Base-by-base conservation (phyloP, 2,888 invertebrate genomes). In the Cheilosia grossa region DNA sequence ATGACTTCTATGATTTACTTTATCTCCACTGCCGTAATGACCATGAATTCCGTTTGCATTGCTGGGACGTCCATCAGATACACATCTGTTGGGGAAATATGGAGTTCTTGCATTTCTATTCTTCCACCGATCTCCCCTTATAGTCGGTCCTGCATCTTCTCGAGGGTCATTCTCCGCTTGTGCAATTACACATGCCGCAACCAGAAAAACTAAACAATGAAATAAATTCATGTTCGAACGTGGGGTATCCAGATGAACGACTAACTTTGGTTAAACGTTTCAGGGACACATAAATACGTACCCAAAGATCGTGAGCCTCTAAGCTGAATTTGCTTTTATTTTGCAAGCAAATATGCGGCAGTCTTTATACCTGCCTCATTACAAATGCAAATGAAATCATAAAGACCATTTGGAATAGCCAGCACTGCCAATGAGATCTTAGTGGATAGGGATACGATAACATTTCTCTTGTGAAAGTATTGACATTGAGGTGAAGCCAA, bases 31-130 rank as follows among this genome's bases (percentile, higher is more conserved):
- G 13, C 13, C 33, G 9, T 42, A 5, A 42, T 27, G 27, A 6
- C 27, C 30, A 30, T 30, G 7, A 30, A 2, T 9, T 30, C 30
- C 30, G 6, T 17, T 44, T 44, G 2, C 44, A 42, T 6, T 4
- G n/a, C 2, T 4, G 2, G 7, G 17, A 0, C 17, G 44, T n/a
- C 7, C 17, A 2, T n/a, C 17, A 2, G 44, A 17, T 9, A 0
- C 21, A 7, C 64, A 53, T 53, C 13, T 66, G 42, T 17, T 66
- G 2, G 66, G 66, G 10, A 66, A 66, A 17, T 66, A 66, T 0
- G 66, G 66, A 5, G 17, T 13, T 24, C 19, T 56, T 40, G 44
- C 4, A 5, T 37, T 63, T 10, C 17, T 17, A n/a, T 13, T 27
- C 6, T 15, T n/a, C 1, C 15, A 5, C 19, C 13, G 17, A 9